A percentile compares a stretch with the other conserved stretches of the same genome.
phyloP scores from a whole-genome alignment of 2,888 invertebrate species.

The Papilio protenor region DNA sequence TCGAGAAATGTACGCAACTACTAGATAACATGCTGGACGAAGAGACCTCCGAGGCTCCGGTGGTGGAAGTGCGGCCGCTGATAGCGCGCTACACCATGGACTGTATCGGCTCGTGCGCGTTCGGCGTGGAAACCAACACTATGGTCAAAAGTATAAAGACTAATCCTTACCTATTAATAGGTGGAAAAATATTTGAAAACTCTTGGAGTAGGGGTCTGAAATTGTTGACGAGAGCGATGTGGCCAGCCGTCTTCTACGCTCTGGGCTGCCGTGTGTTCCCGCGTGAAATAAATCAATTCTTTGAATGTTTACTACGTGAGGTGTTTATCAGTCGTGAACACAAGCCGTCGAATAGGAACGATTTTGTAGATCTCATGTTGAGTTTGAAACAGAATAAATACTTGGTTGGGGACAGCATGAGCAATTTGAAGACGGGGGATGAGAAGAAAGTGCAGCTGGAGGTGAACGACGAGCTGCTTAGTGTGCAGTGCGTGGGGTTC shows the following conservation, averaged over 20 bases:
- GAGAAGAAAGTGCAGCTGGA: slow-evolving; percentile 53
- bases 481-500: slow-evolving; percentile 81
- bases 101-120: slow-evolving; percentile 63
- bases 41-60: slow-evolving; percentile 45
- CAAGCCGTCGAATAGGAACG: slow-evolving; percentile 58
- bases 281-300: slow-evolving; percentile 55
- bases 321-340: slow-evolving; percentile 58
- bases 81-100: slow-evolving; percentile 66
- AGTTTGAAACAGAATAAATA: slow-evolving; percentile 56
- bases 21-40: slow-evolving; percentile 60
- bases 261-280: slow-evolving; percentile 58
- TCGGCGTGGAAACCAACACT: slow-evolving; percentile 65
- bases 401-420: slow-evolving; percentile 61
- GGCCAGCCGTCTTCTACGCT: slow-evolving; percentile 65
- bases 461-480: slow-evolving; percentile 72
- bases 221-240: slow-evolving; percentile 55
- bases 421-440: slow-evolving; percentile 51
- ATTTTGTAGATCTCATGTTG: slow-evolving; percentile 66
- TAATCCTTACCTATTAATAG: slow-evolving; percentile 60
- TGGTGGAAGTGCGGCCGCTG: slow-evolving; percentile 55
- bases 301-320: slow-evolving; percentile 53
- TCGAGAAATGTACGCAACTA: slow-evolving; percentile 56
- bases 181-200: slow-evolving; percentile 56
- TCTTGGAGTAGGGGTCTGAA: slow-evolving; percentile 55
- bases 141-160: slow-evolving; percentile 53